Evolutionary conservation across 2,797 vertebrate genomes (phyloP), one percentile per base, ranked within the genome.

Genomic region (Chelmon rostratus): DNA sequence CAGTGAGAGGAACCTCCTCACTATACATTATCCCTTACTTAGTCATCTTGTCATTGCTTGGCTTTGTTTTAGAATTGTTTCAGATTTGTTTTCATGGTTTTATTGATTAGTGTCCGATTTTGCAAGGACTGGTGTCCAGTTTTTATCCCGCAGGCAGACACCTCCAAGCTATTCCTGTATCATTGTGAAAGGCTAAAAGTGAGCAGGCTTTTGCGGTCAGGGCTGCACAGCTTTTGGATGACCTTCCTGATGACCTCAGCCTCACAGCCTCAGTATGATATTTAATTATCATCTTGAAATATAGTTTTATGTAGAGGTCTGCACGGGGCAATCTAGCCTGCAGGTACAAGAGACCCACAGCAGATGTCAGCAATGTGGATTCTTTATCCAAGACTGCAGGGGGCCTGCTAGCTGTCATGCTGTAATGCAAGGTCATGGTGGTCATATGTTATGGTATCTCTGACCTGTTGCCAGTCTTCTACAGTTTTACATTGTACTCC

Each of bases 181-280:
- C 40, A 40, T 4, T 72, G 73, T 57, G 8, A 66, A 78, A 86
- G 72, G 42, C 52, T 64, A 65, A 79, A 74, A 58, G 57, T 84
- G 49, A 72, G 38, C 35, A 63, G 52, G 28, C 18, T 35, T 67
- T 40, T 76, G 62, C 61, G 52, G 35, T 44, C 25, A 33, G 21
- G 6, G 25, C 40, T 47, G 66, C 16, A 8, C 44, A 28, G 61
- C 52, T 69, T 23, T 54, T 19, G 13, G 38, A 21, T 58, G 62
- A 71, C 70, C 62, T 66, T 79, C 23, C 37, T n/a, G 8, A 37
- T 37, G 7, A 33, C 25, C 59, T 57, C 47, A 63, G 8, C 42
- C 35, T 76, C 52, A 23, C 25, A 58, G 11, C 53, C 23, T 58
- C 65, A 53, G n/a, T 56, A 15, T 40, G 35, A 31, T 28, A 47